phyloP scores from a whole-genome alignment of 2,113 vertebrate species.

The Takifugu bimaculatus region DNA sequence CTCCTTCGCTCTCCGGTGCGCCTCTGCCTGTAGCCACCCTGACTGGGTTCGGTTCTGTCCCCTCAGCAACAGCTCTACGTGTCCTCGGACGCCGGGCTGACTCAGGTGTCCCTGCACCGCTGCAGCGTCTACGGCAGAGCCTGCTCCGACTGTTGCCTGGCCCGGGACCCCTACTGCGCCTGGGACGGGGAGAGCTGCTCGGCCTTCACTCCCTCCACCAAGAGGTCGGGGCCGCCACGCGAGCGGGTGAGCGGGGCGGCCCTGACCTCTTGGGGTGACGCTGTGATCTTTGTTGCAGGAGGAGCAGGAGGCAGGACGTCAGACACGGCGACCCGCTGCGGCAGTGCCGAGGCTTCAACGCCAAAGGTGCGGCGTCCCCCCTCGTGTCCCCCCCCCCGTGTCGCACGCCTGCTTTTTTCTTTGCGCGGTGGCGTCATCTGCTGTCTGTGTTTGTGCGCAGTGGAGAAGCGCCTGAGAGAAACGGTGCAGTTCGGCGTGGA shows the following conservation, averaged over 20 bases:
- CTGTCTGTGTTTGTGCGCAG: conserved; percentile 36
- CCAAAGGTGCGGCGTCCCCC: conserved; percentile 78
- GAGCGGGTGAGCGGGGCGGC: no score
- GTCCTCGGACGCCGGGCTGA: conserved; percentile 80
- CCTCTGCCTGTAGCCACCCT: not conserved
- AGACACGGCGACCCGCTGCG: conserved; percentile 91
- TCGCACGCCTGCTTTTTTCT: not conserved
- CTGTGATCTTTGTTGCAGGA: conserved; percentile 65
- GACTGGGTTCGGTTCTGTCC: conserved; percentile 8
- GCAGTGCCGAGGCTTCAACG: conserved; percentile 93
- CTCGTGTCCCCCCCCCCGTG: not conserved
- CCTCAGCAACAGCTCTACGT: conserved; percentile 84
- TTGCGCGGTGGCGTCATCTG: not conserved
- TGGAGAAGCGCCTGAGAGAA: conserved; percentile 78
- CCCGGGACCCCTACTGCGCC: conserved; percentile 83
- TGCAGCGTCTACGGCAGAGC: conserved; percentile 79
- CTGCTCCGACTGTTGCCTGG: conserved; percentile 84
- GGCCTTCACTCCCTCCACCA: conserved; percentile 78
- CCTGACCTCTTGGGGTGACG: no score
- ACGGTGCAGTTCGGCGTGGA: conserved; percentile 83
- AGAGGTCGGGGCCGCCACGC: conserved; percentile 67
- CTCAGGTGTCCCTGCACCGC: conserved; percentile 83
- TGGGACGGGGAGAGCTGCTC: conserved; percentile 83
- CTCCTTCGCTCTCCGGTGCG: not conserved
- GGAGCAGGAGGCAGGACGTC: conserved; percentile 93